These are phyloP conservation scores for Petrocephalus sullivani DNA, from an alignment of 2,797 vertebrate genomes.

Conservation along the genomic window DNA sequence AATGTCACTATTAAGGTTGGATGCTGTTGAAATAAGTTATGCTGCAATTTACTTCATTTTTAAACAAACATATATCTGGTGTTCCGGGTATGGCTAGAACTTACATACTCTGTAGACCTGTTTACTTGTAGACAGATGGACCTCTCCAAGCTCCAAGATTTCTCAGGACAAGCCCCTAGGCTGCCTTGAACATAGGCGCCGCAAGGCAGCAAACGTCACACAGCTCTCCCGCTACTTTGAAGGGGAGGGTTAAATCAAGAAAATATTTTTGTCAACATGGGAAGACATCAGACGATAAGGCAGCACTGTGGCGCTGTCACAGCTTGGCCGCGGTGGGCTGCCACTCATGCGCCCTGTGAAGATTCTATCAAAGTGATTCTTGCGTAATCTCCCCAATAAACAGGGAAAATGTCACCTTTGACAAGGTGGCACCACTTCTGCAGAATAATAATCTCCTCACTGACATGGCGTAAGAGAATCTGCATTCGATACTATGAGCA, in stretches of 20 bases:
- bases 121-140: background rate
- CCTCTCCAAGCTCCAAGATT: background rate
- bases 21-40: background rate
- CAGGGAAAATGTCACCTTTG: constrained; percentile 10
- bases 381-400: background rate
- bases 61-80: background rate
- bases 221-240: background rate
- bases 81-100: background rate
- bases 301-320: background rate
- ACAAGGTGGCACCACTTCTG: background rate
- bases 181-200: background rate
- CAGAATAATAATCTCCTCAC: background rate
- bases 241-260: background rate
- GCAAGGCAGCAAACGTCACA: background rate
- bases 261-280: background rate
- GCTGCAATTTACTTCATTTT: background rate
- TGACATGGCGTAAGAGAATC: background rate
- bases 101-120: background rate
- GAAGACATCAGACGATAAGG: background rate
- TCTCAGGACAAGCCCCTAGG: background rate
- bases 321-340: background rate
- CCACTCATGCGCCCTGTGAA: background rate
- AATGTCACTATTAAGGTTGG: background rate
- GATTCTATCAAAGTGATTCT: background rate
- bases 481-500: background rate